phyloP scores from a whole-genome alignment of 2,113 vertebrate genomes.

The Falcunculus frontatus region DNA sequence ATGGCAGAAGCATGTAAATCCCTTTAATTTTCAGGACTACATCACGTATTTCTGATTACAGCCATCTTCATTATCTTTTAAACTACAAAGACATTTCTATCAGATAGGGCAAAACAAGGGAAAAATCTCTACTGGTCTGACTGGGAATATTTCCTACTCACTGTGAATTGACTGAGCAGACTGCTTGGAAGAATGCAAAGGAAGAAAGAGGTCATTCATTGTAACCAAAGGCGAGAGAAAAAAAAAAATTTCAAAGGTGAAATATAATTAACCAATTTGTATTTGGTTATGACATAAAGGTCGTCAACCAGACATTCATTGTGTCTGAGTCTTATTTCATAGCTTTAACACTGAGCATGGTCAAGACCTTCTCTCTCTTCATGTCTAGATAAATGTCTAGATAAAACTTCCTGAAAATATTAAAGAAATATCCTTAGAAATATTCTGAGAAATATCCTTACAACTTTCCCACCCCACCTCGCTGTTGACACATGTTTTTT shows the following conservation, averaged over 20 bases:
- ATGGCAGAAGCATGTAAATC: background rate
- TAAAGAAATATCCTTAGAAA: background rate
- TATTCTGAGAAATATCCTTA: background rate
- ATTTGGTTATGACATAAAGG: background rate
- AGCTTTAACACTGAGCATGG: background rate
- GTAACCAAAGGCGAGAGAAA: background rate
- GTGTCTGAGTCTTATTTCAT: background rate
- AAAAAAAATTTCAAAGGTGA: background rate
- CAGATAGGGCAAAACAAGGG: background rate
- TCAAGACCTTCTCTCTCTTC: background rate
- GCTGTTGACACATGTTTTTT: accelerated
- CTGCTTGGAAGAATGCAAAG: background rate
- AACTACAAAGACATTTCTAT: background rate
- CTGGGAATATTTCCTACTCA: background rate
- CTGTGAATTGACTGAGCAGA: background rate
- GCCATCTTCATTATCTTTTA: background rate
- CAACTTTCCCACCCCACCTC: background rate
- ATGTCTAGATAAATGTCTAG: background rate
- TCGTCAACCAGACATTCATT: background rate
- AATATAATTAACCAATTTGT: background rate
- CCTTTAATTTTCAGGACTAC: background rate
- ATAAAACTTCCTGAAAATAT: background rate
- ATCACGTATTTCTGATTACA: background rate
- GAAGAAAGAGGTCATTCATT: background rate
- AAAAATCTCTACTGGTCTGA: background rate